These are phyloP conservation scores for Hanleya hanleyi DNA, from an alignment of 2,888 invertebrate genomes.

Conservation along the genomic window DNA sequence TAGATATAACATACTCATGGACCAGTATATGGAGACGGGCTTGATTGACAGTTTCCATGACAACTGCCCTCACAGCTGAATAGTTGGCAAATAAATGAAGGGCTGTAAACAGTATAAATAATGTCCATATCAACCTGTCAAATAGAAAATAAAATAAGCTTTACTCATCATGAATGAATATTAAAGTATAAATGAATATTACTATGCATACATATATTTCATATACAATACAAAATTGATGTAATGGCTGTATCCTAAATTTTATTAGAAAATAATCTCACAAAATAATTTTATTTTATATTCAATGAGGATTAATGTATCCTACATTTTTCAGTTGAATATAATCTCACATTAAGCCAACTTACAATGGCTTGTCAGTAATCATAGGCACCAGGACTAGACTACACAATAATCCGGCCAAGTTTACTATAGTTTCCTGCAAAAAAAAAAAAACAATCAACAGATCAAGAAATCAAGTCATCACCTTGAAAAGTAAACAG, in stretches of 20 bases:
- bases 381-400: conserved; percentile 83
- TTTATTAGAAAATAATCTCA: no score
- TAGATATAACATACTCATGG: conserved; percentile 80
- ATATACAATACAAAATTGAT: no score
- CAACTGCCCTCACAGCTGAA: conserved; percentile 86
- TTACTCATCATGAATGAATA: no score
- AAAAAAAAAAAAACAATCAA: conserved; percentile 14
- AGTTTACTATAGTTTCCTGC: conserved; percentile 92
- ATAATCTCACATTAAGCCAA: no score
- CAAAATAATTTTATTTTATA: no score
- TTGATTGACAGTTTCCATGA: conserved; percentile 87
- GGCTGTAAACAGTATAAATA: conserved; percentile 83
- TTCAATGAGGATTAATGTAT: no score
- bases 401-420: conserved; percentile 87
- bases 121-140: conserved; percentile 81
- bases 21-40: conserved; percentile 82
- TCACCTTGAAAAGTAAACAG: no score
- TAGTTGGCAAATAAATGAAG: conserved; percentile 92
- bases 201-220: no score
- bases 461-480: no score
- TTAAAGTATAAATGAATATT: no score
- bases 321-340: no score
- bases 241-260: no score
- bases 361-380: conserved; percentile 67
- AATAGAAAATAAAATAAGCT: conserved; percentile 30